phyloP scores from a whole-genome alignment of 2,797 vertebrate species.

The Florisuga fusca region DNA sequence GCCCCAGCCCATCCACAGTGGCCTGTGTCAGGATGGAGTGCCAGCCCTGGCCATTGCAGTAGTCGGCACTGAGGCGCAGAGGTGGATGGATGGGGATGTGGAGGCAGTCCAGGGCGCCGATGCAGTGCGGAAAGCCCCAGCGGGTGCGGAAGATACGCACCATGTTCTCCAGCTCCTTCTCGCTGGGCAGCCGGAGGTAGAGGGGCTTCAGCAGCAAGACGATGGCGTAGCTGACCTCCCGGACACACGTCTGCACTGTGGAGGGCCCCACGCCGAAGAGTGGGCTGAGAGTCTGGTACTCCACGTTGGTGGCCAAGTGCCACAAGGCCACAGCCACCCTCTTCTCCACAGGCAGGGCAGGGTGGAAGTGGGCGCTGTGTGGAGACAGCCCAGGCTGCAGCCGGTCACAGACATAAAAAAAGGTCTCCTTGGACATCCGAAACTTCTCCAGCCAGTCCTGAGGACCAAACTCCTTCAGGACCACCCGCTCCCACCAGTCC shows the following conservation, averaged over 20 bases:
- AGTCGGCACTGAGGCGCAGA: constrained; percentile 52
- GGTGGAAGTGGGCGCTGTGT: constrained; percentile 54
- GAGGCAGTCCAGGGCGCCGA: constrained; percentile 74
- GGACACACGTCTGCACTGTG: constrained; percentile 73
- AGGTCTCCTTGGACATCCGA: constrained; percentile 79
- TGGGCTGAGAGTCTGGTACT: constrained; percentile 70
- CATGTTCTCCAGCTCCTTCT: constrained; percentile 76
- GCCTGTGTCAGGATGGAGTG: constrained; percentile 77
- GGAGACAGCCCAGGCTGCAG: constrained; percentile 72
- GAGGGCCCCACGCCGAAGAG: constrained; percentile 72
- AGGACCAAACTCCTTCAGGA: constrained; percentile 75
- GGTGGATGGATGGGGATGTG: constrained; percentile 73
- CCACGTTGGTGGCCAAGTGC: constrained; percentile 76
- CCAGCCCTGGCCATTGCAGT: constrained; percentile 74
- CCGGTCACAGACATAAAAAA: constrained; percentile 75
- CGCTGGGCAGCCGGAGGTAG: constrained; percentile 71
- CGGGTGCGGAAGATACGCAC: constrained; percentile 70
- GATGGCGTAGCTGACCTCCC: constrained; percentile 74
- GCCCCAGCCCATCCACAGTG: constrained; percentile 74
- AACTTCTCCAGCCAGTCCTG: constrained; percentile 81
- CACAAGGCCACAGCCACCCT: constrained; percentile 78
- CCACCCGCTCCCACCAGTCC: constrained; percentile 79
- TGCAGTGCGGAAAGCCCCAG: constrained; percentile 81
- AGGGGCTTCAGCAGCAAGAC: constrained; percentile 75
- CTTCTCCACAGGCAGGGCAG: constrained; percentile 72